Base-by-base conservation (phyloP, 37 sponge, comb jelly and placozoan genomes). In the Halichondria panicea region DNA sequence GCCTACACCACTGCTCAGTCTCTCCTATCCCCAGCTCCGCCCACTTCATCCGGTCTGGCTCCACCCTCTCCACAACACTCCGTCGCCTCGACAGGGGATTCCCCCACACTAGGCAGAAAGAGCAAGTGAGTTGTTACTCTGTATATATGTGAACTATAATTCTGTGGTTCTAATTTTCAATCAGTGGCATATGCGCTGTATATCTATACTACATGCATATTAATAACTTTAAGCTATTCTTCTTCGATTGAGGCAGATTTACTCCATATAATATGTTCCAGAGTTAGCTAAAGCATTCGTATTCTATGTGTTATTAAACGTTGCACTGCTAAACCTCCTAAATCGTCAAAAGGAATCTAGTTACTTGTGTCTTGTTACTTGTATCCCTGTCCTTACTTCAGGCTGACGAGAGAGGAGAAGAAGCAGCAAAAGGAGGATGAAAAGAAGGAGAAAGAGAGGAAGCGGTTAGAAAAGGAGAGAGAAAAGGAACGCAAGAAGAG, bases 401-500 rank as follows among this genome's bases (percentile, higher is more conserved):
- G n/a, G 48, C 21, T 40, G 56, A 35, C 24, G 59, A 75, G 19
- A 7, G 62, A 60, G 44, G 46, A 37, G 43, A 68, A 68, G 63
- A 40, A 55, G 68, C 54, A 24, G 24, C n/a, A 22, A 21, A 66
- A 45, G 34, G 48, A 38, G 45, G 55, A 22, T 19, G 63, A 67
- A 7, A 56, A 24, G 45, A 3, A 15, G 37, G 72, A 76, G 73
- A 81, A 72, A 66, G 78, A 81, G 52, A 4, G 43, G 37, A 70
- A 80, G 44, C 33, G 63, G 44, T 25, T 57, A 27, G 87, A 87
- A 71, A 68, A 44, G 56, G 55, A 72, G 58, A 48, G 44, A 60
- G 78, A 77, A 24, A 68, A 30, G 54, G 80, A 79, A 71, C 31
- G 80, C 21, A 77, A 78, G 73, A 85, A 62, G 74, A 85, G 36